Base-by-base conservation (phyloP, 1,140 invertebrate species). In the Bombus ignitus region DNA sequence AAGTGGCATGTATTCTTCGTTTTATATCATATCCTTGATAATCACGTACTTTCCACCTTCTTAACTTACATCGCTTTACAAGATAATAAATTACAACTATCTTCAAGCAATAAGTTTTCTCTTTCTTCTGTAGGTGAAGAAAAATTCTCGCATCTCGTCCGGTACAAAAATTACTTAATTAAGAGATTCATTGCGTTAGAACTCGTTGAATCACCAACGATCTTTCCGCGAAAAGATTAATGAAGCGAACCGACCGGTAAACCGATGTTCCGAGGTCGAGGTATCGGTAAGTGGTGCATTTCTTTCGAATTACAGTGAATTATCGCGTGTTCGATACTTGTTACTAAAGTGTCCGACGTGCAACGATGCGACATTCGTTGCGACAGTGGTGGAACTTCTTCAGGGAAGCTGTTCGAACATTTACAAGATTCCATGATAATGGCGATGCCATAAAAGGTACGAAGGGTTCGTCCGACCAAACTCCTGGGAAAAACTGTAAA, bases 341-440 rank as follows among this genome's bases (percentile, higher is more conserved):
- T 87, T 87, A 42, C 47, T 25, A 62, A 76, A 47, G n/a, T 39
- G 81, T 81, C 37, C 32, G 18, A 79, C 44, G 47, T 39, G 70
- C 71, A 87, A 66, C 82, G 28, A 87, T 57, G 44, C n/a, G 78
- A 44, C 44, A 37, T 44, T 59, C 12, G 47, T 44, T 73, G 83
- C 81, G 87, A 88, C 83, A 83, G 28, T 39, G 37, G 42, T 35
- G 5, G 13, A 66, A 44, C 35, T 78, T 77, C 74, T 75, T 76
- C 70, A 18, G 25, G 1, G 15, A 18, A 25, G 76, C 18, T 44
- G 57, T 32, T 86, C 44, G 44, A 89, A 53, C 84, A 57, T 83
- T 83, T 86, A 83, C 70, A 83, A 80, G 80, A 89, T 89, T 89
- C 84, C 80, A 70, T 53, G 71, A 59, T 89, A 86, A 89, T 89